Evolutionary conservation across 2,888 invertebrate species (phyloP), one percentile per base, ranked within the genome.

Genomic region (Achlya flavicornis): DNA sequence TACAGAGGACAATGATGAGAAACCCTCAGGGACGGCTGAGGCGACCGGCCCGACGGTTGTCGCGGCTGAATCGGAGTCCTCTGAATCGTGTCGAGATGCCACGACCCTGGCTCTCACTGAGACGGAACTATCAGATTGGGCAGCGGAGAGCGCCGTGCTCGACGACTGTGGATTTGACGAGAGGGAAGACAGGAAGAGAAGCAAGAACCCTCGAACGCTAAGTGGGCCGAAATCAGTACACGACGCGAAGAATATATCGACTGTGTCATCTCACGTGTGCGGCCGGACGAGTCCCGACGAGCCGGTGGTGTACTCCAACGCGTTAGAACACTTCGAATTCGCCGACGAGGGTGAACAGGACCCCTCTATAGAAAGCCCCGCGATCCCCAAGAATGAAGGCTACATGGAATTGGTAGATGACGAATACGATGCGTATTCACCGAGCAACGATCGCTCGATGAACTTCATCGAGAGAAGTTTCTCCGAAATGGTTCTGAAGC

Each of bases 61-160:
- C 89, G 76, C 94, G 90, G 73, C 77, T 1, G 91, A 91, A 41
- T 89, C 92, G 0, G 90, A 90, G 64, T 92, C 92, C 0, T 96
- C 97, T 0, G 96, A 96, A 72, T 96, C 97, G 0, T 95, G 96
- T 63, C 95, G 95, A 2, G 97, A 97, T 73, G 94, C 94, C 1
- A 96, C 96, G 0, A 96, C 96, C 0, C 95, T 96, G 1, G 97
- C 96, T 3, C 90, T 97, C 12, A 97, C 97, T 0, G 98, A 98
- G 86, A 97, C 97, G 0, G 98, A 98, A 81, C 90, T 97, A n/a
- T 97, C 97, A 0, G 98, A 98, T 84, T 98, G 97, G 98, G 97
- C 97, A 0, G 95, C 96, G 4, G 97, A 98, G 78, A 97, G 96
- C 71, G 96, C 95, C 57, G 96, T 96, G 1, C 95, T 97, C 0